phyloP scores from a whole-genome alignment of 2,888 invertebrate genomes.

The Athrips mouffetella region DNA sequence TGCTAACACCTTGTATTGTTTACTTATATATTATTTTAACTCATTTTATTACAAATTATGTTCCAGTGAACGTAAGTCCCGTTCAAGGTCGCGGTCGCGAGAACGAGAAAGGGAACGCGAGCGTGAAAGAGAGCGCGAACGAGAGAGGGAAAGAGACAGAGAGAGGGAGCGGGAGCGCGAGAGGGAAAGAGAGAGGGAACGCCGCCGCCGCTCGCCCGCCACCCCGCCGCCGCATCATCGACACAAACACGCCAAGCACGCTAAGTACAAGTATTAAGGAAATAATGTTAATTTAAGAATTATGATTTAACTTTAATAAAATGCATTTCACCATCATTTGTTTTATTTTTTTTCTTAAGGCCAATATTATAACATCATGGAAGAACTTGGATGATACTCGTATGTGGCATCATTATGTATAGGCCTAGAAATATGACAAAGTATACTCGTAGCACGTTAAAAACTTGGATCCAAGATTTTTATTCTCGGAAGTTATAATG shows the following conservation, averaged over 20 bases:
- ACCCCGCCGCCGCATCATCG: constrained; percentile 65
- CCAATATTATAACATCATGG: neutral
- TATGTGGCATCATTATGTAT: no score
- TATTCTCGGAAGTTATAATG: no score
- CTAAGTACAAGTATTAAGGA: constrained; percentile 63
- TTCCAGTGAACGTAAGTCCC: constrained; percentile 55
- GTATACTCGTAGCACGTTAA: no score
- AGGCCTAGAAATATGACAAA: no score
- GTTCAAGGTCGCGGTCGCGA: constrained; percentile 52
- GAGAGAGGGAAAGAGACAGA: constrained; percentile 44
- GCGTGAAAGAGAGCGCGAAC: constrained; percentile 46
- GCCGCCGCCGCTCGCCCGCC: constrained; percentile 60
- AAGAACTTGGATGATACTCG: no score
- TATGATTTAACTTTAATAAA: no score
- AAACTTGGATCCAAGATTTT: no score
- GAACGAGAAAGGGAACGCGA: constrained; percentile 33
- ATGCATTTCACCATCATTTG: neutral
- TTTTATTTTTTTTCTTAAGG: constrained; percentile 10
- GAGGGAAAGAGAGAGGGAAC: constrained; percentile 42
- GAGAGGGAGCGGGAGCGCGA: constrained; percentile 42
- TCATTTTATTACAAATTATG: neutral
- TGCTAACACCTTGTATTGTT: neutral
- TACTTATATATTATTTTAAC: neutral
- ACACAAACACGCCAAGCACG: constrained; percentile 61
- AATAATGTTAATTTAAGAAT: constrained; percentile 14